phyloP scores from a whole-genome alignment of 2,888 invertebrate genomes.

The Papilio gigon region DNA sequence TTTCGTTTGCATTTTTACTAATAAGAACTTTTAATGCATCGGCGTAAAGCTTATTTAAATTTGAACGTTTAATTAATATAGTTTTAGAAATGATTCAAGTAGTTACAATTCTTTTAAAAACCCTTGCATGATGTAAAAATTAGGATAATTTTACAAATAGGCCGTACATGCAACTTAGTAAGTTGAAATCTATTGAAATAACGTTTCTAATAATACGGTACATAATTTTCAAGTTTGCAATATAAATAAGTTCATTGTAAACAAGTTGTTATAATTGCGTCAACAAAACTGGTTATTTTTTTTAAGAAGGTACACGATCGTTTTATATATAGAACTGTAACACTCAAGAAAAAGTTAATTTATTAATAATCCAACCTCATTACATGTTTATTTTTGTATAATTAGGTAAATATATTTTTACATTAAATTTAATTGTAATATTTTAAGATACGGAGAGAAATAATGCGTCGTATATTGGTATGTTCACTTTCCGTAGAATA shows the following conservation, averaged over 20 bases:
- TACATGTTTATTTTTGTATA: neutral
- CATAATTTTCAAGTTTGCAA: no score
- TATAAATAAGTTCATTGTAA: slow-evolving; percentile 27
- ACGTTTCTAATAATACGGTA: no score
- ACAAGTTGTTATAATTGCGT: slow-evolving; percentile 25
- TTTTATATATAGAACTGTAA: slow-evolving; percentile 1
- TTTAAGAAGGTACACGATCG: neutral
- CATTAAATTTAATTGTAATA: neutral
- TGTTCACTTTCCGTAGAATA: slow-evolving; percentile 46
- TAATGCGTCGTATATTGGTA: neutral
- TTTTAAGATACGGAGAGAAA: neutral
- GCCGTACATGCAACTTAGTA: no score
- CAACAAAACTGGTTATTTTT: slow-evolving; percentile 15
- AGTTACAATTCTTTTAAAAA: no score
- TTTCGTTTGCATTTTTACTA: no score
- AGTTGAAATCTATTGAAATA: no score
- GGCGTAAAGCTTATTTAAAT: no score
- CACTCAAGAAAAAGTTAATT: neutral
- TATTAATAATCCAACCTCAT: neutral
- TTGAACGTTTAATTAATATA: no score
- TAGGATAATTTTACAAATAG: no score
- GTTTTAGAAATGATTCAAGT: no score
- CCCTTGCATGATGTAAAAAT: no score
- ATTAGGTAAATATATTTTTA: neutral
- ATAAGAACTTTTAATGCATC: no score